Conservation (phyloP, 2,113 vertebrate species). For the Pelmatolapia mariae region DNA sequence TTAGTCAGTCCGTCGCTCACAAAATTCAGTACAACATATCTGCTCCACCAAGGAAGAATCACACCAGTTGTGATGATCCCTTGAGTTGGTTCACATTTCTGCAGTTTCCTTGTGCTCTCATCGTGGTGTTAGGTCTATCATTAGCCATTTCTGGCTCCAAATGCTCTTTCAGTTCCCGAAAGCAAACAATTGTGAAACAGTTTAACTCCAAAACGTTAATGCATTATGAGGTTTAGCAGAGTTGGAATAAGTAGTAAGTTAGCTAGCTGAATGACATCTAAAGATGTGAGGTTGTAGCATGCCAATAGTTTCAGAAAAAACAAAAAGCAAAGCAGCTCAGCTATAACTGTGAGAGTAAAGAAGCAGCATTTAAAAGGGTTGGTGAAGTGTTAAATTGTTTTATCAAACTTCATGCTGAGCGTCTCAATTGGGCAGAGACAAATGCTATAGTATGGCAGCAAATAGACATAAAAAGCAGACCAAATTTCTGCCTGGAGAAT, state of each 20-base stretch:
- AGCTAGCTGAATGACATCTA: background rate
- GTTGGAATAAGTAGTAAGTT: background rate
- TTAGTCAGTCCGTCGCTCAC: fast-evolving
- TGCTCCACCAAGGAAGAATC: background rate
- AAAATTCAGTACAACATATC: background rate
- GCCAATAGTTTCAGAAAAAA: background rate
- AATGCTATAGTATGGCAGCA: background rate
- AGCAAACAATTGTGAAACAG: background rate
- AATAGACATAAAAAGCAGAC: background rate
- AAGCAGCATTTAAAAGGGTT: background rate
- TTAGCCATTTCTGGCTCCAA: background rate
- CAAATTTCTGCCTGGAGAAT: background rate
- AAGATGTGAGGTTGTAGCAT: background rate
- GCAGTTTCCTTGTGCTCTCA: background rate
- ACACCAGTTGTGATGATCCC: background rate
- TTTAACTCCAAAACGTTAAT: background rate
- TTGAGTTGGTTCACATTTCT: background rate
- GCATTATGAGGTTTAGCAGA: background rate
- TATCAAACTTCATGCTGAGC: background rate
- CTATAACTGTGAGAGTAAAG: background rate
- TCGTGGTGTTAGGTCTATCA: background rate
- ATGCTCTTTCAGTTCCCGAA: background rate
- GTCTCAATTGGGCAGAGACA: fast-evolving
- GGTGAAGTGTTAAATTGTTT: background rate
- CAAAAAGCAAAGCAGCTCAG: background rate